phyloP scores from a whole-genome alignment of 2,888 invertebrate genomes.

The Oxycera nigricornis region DNA sequence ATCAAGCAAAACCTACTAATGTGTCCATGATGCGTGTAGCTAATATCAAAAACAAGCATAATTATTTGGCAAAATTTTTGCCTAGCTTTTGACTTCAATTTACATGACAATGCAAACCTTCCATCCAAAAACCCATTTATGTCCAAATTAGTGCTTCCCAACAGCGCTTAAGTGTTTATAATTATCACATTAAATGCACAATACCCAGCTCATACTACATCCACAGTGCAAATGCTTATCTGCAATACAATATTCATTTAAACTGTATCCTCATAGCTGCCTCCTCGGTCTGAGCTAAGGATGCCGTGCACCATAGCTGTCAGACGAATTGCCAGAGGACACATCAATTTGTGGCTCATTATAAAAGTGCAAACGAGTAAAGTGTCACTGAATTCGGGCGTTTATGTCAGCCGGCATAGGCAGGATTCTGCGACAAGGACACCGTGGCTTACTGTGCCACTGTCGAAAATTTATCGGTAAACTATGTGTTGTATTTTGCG shows the following conservation, averaged over 20 bases:
- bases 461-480: conserved; percentile 34
- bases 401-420: not conserved
- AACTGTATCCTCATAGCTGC: not conserved
- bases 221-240: not conserved
- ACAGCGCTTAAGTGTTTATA: conserved; percentile 9
- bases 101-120: not conserved
- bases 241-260: conserved; percentile 7
- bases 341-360: conserved; percentile 39
- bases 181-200: conserved; percentile 20
- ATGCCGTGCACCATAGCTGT: conserved; percentile 1
- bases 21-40: too few species aligned
- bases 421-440: not conserved
- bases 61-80: too few species aligned
- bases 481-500: conserved; percentile 18
- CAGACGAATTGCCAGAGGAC: conserved; percentile 34
- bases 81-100: too few species aligned
- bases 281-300: not conserved
- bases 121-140: not conserved
- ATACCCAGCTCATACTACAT: not conserved
- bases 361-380: conserved; percentile 37
- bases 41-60: too few species aligned
- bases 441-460: conserved; percentile 4
- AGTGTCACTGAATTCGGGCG: conserved; percentile 25
- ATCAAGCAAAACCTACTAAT: too few species aligned
- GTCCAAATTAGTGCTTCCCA: not conserved